Evolutionary conservation across 2,113 vertebrate species (phyloP), one percentile per base, ranked within the genome.

Genomic region (Phalacrocorax pelagicus): DNA sequence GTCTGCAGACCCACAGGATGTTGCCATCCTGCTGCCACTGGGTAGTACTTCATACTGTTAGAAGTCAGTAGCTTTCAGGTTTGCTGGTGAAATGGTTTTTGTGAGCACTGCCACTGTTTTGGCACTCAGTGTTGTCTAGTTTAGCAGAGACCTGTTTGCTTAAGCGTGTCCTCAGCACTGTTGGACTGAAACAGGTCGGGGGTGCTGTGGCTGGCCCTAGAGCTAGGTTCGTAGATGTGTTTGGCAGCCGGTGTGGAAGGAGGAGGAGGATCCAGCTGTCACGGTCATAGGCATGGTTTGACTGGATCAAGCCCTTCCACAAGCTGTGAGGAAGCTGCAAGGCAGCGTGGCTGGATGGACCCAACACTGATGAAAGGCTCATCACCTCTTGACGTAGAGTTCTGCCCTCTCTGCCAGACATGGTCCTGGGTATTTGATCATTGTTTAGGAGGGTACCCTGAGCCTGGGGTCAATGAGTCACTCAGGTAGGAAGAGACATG

Each of bases 51-150:
- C 38, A 2, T 27, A 49, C 32, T 57, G 32, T 10, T 86, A 30
- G 40, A 71, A 92, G 46, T 30, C 52, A 55, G 32, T 40, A 22
- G 26, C 71, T 89, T 61, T 89, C 70, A 55, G n/a, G 17, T 78
- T 79, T 57, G 32, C 42, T 73, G 47, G 27, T 46, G 47, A 67
- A 89, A 46, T 17, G 4, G 1, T 16, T 65, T n/a, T 42, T 1
- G 0, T 66, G 46, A 66, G 63, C n/a, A 16, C 11, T 34, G 1
- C 1, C 3, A 1, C 34, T 16, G 5, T 74, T 83, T 63, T 0
- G 3, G 21, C 24, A 7, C n/a, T 57, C 3, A 1, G 27, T 55
- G 32, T 49, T 1, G 0, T 44, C 18, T 9, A 29, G 15, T 49
- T 72, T 55, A 59, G 36, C 32, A 67, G n/a, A 61, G 47, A 44